Evolutionary conservation across 2,113 vertebrate species (phyloP), one percentile per base, ranked within the genome.

Genomic region (Mugil cephalus): DNA sequence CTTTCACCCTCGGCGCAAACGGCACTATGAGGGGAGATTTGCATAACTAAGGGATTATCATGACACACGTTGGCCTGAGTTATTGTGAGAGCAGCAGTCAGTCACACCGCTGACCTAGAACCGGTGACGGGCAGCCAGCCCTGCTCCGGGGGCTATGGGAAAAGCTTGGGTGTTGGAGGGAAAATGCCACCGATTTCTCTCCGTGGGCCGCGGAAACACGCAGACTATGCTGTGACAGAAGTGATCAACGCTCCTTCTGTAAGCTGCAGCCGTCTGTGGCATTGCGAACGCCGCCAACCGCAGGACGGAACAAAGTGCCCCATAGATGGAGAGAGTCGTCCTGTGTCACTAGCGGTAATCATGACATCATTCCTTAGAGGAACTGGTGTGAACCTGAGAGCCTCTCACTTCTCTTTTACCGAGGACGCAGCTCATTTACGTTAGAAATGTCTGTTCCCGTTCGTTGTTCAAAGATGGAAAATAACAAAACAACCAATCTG

Each of bases 141-240:
- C 81, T n/a, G 39, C 70, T 70, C 61, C 6, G 79, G 83, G 86
- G 88, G 88, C 88, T 89, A 81, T 94, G 94, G 94, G 94, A 94
- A 94, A 95, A 94, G 94, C 93, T 92, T 91, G 87, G 88, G 86
- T 80, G 83, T 96, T 95, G 91, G 94, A 95, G 94, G 94, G 93
- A 92, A 83, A 95, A 96, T 97, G 95, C 93, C 90, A 92, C 92
- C 92, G 91, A 94, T 95, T 94, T 87, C 90, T 89, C 74, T 75
- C 89, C 83, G 97, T 98, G 94, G 96, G 97, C 89, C 84, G 93
- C 66, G 81, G 59, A 90, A 94, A 93, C 90, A 97, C 93, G 95
- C 90, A 87, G 94, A 93, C 93, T 92, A 96, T 96, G 94, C 84
- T 65, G 77, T 83, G 17, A 30, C 24, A 81, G 84, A 77, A 85